Evolutionary conservation across 1,140 invertebrate genomes (phyloP), one percentile per base, ranked within the genome.

Genomic region (Heliconius hewitsoni): DNA sequence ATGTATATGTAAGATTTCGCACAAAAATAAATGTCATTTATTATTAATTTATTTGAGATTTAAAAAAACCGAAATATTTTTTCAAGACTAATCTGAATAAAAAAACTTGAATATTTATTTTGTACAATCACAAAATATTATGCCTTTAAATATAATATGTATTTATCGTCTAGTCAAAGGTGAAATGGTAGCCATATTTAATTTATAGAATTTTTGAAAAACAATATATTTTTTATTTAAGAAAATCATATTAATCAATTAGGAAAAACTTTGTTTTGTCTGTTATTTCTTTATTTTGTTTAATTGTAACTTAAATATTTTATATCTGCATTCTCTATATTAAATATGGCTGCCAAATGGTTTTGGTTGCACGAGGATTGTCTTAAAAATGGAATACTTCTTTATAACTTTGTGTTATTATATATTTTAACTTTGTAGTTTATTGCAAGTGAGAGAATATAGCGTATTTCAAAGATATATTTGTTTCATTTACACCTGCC

Each of bases 361-460:
- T 84, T 85, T 82, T 78, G 82, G 77, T 82, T 79, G 83, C 83
- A 82, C 80, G 83, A 74, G 74, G 71, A 71, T 81, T 77, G 57
- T 77, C 85, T 85, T 85, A 81, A 76, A 81, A 76, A 77, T 82
- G 85, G 84, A 84, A 82, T 86, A 86, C 84, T 85, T 86, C 86
- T 83, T 81, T 87, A 84, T 80, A 85, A 74, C 75, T 84, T 83
- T 87, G 82, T 50, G 85, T 86, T 84, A 83, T 79, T 85, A 83
- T 84, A 79, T 83, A 85, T 88, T 86, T 84, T 85, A 86, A 86
- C 74, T 87, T 87, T 87, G 84, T 87, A 88, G 84, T 85, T 85
- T 86, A 85, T 87, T 88, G 83, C 89, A 87, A 90, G 83, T 89
- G 83, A 88, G 83, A 84, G 81, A 86, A 90, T 90, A 91, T 89